Conservation (phyloP, 2,888 invertebrate species). For the Orthosia cruda region DNA sequence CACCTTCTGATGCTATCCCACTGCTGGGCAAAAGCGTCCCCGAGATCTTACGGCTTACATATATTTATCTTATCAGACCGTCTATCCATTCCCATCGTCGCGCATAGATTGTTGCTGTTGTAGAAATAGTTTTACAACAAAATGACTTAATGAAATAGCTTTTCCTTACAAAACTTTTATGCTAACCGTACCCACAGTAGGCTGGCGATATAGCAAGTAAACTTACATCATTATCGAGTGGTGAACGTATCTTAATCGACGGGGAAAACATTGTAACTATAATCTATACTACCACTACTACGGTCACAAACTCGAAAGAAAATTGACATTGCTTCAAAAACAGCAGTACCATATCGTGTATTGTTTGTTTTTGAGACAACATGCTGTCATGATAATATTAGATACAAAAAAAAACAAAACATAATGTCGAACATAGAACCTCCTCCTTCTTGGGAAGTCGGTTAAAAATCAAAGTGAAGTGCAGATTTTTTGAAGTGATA, state of each 20-base stretch:
- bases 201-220: slow-evolving; percentile 54
- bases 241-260: slow-evolving; percentile 84
- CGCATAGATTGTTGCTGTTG: too few relatives aligned
- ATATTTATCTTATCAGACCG: neutral
- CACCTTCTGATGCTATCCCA: neutral
- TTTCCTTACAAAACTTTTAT: slow-evolving; percentile 10
- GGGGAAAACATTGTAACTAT: slow-evolving; percentile 75
- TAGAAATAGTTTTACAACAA: too few relatives aligned
- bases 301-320: slow-evolving; percentile 14
- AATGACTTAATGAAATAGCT: neutral
- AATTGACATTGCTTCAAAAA: neutral
- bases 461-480: too few relatives aligned
- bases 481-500: too few relatives aligned
- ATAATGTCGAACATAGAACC: too few relatives aligned
- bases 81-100: neutral
- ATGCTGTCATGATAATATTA: too few relatives aligned
- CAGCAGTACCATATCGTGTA: too few relatives aligned
- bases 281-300: slow-evolving; percentile 70
- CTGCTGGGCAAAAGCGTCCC: neutral
- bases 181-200: slow-evolving; percentile 53
- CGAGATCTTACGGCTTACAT: neutral
- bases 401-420: too few relatives aligned
- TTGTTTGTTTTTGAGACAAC: too few relatives aligned
- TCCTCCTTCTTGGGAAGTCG: too few relatives aligned
- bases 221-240: slow-evolving; percentile 88